Percentiles rank a stretch among this genome's conserved stretches.
phyloP scores from a whole-genome alignment of 1,140 invertebrate genomes.

The Scaptomyza pallida region DNA sequence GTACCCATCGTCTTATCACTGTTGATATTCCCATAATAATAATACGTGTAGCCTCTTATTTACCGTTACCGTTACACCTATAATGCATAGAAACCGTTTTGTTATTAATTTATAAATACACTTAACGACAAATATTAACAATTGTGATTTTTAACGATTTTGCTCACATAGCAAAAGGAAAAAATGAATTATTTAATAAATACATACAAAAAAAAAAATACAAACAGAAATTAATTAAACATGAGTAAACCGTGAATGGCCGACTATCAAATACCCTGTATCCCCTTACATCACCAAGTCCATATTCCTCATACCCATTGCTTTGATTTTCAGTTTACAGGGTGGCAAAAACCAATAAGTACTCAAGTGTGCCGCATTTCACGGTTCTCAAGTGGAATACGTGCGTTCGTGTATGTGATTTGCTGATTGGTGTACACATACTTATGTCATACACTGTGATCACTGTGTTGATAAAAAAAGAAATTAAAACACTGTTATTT shows the following conservation, averaged over 20 bases:
- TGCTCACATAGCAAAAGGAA: slow-evolving; percentile 26
- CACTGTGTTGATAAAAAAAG: slow-evolving; percentile 9
- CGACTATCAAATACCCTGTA: no score
- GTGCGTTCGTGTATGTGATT: slow-evolving; percentile 14
- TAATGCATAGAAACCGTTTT: slow-evolving; percentile 46
- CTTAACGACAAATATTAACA: slow-evolving; percentile 54
- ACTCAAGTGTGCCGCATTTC: slow-evolving; percentile 18
- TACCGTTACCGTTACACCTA: slow-evolving; percentile 17
- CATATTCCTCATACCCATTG: not conserved
- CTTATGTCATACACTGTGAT: slow-evolving; percentile 25
- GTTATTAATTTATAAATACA: slow-evolving; percentile 80
- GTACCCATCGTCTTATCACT: slow-evolving; percentile 27
- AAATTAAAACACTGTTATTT: slow-evolving; percentile 13
- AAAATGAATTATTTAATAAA: slow-evolving; percentile 10
- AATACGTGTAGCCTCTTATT: slow-evolving; percentile 10
- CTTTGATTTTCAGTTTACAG: not conserved
- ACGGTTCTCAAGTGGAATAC: slow-evolving; percentile 16
- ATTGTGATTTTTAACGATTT: slow-evolving; percentile 41
- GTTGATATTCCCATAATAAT: slow-evolving; percentile 52
- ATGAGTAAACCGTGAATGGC: not conserved
- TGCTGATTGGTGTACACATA: slow-evolving; percentile 39
- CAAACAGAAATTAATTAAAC: not conserved
- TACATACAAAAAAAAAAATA: slow-evolving; percentile 10
- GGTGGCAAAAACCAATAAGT: not conserved
- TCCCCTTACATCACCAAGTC: not conserved